These are phyloP conservation scores for Miichthys miiuy DNA, from an alignment of 2,797 vertebrate species.

Conservation along the genomic window DNA sequence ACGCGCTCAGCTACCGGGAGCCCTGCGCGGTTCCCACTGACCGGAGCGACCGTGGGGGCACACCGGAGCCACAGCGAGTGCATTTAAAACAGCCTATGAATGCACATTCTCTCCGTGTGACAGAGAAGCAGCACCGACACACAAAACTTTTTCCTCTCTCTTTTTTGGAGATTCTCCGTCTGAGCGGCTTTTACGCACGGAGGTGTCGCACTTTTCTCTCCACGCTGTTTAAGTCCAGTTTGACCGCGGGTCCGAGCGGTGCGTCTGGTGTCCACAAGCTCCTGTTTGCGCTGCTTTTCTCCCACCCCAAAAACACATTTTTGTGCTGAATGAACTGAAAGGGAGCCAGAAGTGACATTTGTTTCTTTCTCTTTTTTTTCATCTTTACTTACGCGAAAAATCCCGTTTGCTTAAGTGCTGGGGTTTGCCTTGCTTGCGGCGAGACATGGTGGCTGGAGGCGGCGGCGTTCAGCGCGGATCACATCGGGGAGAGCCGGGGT, in stretches of 20 bases:
- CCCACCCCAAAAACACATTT: slow-evolving; percentile 20
- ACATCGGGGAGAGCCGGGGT: slow-evolving; percentile 97
- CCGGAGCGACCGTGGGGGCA: slow-evolving; percentile 75
- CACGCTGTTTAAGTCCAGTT: slow-evolving; percentile 83
- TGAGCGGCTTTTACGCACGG: slow-evolving; percentile 72
- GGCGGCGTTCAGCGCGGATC: slow-evolving; percentile 94
- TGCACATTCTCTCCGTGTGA: slow-evolving; percentile 47
- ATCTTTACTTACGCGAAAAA: slow-evolving; percentile 97
- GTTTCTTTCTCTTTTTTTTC: slow-evolving; percentile 58
- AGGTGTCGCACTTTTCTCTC: slow-evolving; percentile 71
- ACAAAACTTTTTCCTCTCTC: slow-evolving; percentile 77
- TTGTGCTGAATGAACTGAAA: slow-evolving; percentile 72
- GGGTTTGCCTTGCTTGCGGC: slow-evolving; percentile 99
- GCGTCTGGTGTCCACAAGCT: slow-evolving; percentile 80
- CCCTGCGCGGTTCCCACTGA: slow-evolving; percentile 75
- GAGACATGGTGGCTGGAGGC: slow-evolving; percentile 96
- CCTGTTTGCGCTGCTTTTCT: slow-evolving; percentile 13
- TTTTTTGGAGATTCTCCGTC: slow-evolving; percentile 44
- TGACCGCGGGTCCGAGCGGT: slow-evolving; percentile 80
- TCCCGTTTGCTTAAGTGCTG: slow-evolving; percentile 99
- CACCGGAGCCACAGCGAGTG: slow-evolving; percentile 70
- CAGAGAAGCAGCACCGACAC: slow-evolving; percentile 32
- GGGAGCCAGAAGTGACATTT: slow-evolving; percentile 54
- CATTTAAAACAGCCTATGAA: slow-evolving; percentile 50
- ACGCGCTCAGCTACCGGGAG: slow-evolving; percentile 75